phyloP scores from a whole-genome alignment of 2,797 vertebrate genomes.

The Buphagus erythrorhynchus region DNA sequence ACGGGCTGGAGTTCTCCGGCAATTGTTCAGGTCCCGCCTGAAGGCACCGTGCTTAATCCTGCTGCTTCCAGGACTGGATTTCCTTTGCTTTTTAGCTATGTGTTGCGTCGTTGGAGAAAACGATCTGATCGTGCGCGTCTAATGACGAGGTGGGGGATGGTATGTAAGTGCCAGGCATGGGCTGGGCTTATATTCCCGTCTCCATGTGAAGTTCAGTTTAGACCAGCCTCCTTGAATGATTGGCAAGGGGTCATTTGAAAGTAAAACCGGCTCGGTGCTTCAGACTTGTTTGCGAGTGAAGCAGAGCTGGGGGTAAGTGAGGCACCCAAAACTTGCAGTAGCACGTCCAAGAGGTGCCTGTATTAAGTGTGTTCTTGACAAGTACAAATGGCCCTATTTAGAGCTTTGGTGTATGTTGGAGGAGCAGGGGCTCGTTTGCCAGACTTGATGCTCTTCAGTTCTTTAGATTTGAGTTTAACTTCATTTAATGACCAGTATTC shows the following conservation, averaged over 20 bases:
- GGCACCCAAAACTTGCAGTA: neutral
- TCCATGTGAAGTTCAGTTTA: neutral
- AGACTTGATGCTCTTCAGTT: neutral
- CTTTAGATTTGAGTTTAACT: neutral
- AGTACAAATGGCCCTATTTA: neutral
- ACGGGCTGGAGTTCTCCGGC: neutral
- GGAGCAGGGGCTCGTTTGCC: neutral
- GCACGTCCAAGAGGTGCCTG: neutral
- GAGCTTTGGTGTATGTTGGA: neutral
- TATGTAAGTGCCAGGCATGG: accelerated
- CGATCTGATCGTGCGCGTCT: accelerated
- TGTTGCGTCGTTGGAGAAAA: neutral
- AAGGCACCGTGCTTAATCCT: neutral
- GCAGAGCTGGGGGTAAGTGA: neutral
- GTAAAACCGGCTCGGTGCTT: neutral
- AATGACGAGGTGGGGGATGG: accelerated
- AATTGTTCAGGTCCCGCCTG: neutral
- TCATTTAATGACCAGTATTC: neutral
- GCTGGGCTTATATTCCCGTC: neutral
- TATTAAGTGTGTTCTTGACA: neutral
- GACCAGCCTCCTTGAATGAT: neutral
- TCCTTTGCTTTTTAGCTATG: neutral
- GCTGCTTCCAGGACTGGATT: neutral
- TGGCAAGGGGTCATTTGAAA: neutral
- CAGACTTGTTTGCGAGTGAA: neutral